Conservation (phyloP, 1,140 invertebrate genomes). For the Radopholus similis region DNA sequence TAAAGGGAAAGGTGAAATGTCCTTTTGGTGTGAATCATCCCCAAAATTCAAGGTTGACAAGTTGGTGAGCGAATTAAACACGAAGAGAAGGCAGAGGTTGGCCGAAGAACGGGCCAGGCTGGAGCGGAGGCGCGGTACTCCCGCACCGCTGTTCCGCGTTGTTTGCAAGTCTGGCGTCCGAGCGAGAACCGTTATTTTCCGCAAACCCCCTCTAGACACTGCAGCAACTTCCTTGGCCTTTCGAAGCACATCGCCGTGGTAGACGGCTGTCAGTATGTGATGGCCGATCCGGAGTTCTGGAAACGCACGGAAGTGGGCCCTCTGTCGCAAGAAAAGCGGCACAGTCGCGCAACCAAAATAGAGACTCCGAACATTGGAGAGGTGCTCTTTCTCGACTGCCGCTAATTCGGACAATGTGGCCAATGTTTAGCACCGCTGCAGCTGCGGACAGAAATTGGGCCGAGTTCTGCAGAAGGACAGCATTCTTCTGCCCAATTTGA, state of each 20-base stretch:
- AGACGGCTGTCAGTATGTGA: background rate
- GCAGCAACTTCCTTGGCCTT: constrained; percentile 2
- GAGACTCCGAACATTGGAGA: background rate
- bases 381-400: background rate
- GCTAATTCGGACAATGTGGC: background rate
- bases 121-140: background rate
- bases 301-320: background rate
- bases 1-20: background rate
- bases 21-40: background rate
- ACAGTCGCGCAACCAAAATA: background rate
- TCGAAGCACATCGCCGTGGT: background rate
- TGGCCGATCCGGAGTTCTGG: constrained; percentile 3
- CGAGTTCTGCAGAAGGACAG: background rate
- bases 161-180: background rate
- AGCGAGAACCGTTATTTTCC: background rate
- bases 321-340: background rate
- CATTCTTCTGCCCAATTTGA: constrained; percentile 6
- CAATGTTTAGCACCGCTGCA: background rate
- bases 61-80: constrained; percentile 4
- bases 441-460: background rate
- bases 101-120: background rate
- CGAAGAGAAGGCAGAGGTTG: background rate
- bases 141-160: background rate
- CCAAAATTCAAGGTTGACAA: background rate
- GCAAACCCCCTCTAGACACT: background rate